Conservation (phyloP, 2,888 invertebrate species). For the Lycocerus yunnanus region DNA sequence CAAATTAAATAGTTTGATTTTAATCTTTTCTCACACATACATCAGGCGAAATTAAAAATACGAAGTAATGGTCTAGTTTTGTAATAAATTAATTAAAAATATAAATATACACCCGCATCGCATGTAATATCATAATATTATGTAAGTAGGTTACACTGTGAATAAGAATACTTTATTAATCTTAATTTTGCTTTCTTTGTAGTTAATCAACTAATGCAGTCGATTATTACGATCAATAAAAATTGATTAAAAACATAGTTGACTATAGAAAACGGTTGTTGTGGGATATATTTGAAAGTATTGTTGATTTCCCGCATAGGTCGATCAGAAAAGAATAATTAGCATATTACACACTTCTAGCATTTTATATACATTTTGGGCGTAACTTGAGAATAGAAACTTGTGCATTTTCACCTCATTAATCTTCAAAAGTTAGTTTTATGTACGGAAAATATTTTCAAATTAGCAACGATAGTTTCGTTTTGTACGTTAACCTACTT, state of each 20-base stretch:
- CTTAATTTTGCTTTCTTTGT: not conserved
- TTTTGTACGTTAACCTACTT: not conserved
- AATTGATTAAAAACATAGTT: not conserved
- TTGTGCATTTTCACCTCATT: not conserved
- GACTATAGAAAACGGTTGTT: not conserved
- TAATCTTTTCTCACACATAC: not conserved
- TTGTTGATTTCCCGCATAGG: not conserved
- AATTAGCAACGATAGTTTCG: not conserved
- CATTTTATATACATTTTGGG: not conserved
- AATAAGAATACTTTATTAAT: not conserved
- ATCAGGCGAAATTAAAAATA: not conserved
- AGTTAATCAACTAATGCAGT: not conserved
- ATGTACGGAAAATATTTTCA: not conserved
- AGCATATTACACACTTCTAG: not conserved
- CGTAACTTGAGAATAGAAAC: not conserved
- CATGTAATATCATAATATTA: not conserved
- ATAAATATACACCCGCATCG: not conserved
- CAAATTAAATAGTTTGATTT: not conserved
- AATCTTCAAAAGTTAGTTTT: not conserved
- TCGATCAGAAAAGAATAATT: not conserved
- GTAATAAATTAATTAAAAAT: not conserved
- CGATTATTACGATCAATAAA: not conserved
- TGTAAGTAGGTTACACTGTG: not conserved
- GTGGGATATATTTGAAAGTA: not conserved
- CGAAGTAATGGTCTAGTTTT: not conserved